These are phyloP conservation scores for Brachypalpus laphriformis DNA, from an alignment of 2,888 invertebrate genomes.

Conservation along the genomic window DNA sequence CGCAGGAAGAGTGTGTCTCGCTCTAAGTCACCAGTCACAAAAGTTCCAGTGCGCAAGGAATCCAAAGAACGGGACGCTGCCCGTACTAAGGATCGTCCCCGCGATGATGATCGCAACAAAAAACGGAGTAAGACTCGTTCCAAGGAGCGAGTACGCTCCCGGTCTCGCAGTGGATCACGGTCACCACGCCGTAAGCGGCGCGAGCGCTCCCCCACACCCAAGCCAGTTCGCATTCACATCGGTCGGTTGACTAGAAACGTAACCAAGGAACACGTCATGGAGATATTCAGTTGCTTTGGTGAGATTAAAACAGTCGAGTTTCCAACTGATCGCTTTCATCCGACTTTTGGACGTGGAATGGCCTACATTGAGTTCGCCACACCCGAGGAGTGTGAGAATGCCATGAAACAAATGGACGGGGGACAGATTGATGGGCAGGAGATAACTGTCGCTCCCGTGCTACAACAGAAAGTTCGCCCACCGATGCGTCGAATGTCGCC, in stretches of 20 bases:
- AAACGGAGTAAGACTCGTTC: constrained; percentile 75
- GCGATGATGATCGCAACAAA: constrained; percentile 75
- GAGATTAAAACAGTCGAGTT: constrained; percentile 94
- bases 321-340: constrained; percentile 93
- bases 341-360: constrained; percentile 94
- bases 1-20: constrained; percentile 84
- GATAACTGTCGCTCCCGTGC: constrained; percentile 96
- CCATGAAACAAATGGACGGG: constrained; percentile 99
- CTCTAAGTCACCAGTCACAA: constrained; percentile 75
- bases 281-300: constrained; percentile 96
- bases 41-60: constrained; percentile 78
- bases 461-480: constrained; percentile 86
- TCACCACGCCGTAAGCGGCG: constrained; percentile 88
- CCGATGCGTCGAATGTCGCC: constrained; percentile 81
- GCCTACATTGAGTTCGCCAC: constrained; percentile 97
- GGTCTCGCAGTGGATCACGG: constrained; percentile 91
- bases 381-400: constrained; percentile 98
- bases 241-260: constrained; percentile 96
- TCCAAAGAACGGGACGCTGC: constrained; percentile 60
- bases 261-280: constrained; percentile 93
- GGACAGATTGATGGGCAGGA: constrained; percentile 98
- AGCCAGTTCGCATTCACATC: constrained; percentile 96
- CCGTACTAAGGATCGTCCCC: constrained; percentile 77
- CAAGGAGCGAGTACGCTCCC: constrained; percentile 79
- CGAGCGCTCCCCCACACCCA: constrained; percentile 94